These are phyloP conservation scores for Charaxes varanes DNA, from an alignment of 1,140 invertebrate genomes.

Conservation along the genomic window DNA sequence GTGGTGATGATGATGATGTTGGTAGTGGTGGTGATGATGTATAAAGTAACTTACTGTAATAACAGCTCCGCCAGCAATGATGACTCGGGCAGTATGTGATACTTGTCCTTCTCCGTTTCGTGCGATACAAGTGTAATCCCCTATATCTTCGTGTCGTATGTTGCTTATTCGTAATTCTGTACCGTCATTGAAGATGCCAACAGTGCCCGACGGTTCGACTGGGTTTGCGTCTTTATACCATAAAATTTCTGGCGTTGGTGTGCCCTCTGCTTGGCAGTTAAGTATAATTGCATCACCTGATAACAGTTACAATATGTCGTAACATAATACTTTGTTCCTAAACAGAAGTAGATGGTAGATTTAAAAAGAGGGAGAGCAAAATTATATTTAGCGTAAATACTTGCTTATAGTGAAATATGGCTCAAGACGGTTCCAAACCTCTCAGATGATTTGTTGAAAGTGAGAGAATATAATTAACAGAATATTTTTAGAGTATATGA, in stretches of 20 bases:
- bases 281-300: conserved; percentile 93
- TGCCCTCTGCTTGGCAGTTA: conserved; percentile 95
- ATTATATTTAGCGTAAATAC: too few species aligned
- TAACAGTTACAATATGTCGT: too few species aligned
- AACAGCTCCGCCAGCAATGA: conserved; percentile 92
- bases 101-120: conserved; percentile 95
- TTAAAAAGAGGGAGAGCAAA: too few species aligned
- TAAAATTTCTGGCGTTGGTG: conserved; percentile 91
- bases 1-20: too few species aligned
- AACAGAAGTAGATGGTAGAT: too few species aligned
- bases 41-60: conserved; percentile 77
- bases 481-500: too few species aligned
- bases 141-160: conserved; percentile 93
- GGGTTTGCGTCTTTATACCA: conserved; percentile 95
- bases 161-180: conserved; percentile 93
- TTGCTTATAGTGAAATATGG: too few species aligned
- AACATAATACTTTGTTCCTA: too few species aligned
- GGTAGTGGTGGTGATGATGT: too few species aligned
- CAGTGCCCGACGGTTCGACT: conserved; percentile 88
- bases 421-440: too few species aligned
- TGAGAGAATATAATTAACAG: too few species aligned
- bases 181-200: conserved; percentile 92
- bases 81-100: conserved; percentile 93
- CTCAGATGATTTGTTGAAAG: too few species aligned
- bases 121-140: conserved; percentile 95